A percentile compares a stretch with the other conserved stretches of the same genome.
Conservation (phyloP, 2,797 vertebrate species). For the Acanthurus leucopareius region DNA sequence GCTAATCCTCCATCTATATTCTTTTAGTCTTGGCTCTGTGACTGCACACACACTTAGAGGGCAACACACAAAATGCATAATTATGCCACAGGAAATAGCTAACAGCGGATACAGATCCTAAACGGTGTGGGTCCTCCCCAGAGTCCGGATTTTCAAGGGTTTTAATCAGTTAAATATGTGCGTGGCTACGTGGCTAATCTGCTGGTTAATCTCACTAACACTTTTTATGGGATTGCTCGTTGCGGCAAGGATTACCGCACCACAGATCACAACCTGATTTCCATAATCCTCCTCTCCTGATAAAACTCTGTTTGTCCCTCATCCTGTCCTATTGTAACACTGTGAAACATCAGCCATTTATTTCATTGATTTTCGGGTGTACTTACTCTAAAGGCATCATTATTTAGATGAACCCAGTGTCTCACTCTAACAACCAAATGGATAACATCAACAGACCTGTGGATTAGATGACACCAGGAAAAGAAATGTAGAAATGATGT, state of each 20-base stretch:
- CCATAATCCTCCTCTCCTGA: conserved; percentile 83
- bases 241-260: conserved; percentile 76
- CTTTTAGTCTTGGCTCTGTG: conserved; percentile 31
- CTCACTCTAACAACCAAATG: not conserved
- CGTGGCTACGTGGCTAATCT: conserved; percentile 83
- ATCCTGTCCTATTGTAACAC: conserved; percentile 64
- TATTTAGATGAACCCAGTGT: not conserved
- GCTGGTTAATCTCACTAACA: conserved; percentile 83
- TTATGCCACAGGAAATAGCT: conserved; percentile 66
- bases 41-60: conserved; percentile 34
- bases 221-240: conserved; percentile 84
- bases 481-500: not conserved
- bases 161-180: conserved; percentile 84
- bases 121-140: conserved; percentile 63
- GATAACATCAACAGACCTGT: conserved; percentile 4
- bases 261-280: conserved; percentile 83
- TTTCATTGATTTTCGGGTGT: conserved; percentile 39
- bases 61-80: conserved; percentile 50
- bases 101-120: conserved; percentile 61
- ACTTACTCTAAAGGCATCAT: conserved; percentile 18
- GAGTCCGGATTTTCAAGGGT: conserved; percentile 74
- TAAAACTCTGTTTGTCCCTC: conserved; percentile 74
- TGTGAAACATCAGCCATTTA: conserved; percentile 58
- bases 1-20: conserved; percentile 62
- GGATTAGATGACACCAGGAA: not conserved